Percentiles rank a stretch among this genome's conserved stretches.
phyloP scores from a whole-genome alignment of 2,797 vertebrate genomes.

The Gila robusta region DNA sequence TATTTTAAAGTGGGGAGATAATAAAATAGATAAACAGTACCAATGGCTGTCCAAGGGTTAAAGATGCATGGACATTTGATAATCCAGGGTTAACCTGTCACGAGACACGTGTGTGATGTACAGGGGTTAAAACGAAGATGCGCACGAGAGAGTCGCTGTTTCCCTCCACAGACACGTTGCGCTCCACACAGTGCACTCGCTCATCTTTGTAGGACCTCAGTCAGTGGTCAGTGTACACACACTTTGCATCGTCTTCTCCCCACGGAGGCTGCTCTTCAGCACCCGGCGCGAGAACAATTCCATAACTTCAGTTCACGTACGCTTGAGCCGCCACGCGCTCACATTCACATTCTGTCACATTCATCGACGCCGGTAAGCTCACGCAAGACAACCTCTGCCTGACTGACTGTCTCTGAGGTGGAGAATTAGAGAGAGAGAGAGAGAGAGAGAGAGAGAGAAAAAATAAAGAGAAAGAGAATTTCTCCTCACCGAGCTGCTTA shows the following conservation, averaged over 20 bases:
- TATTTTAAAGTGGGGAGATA: background rate
- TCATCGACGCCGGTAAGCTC: slow-evolving; percentile 52
- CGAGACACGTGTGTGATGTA: slow-evolving; percentile 57
- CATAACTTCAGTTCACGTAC: slow-evolving; percentile 35
- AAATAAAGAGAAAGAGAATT: slow-evolving; percentile 38
- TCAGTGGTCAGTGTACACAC: slow-evolving; percentile 15
- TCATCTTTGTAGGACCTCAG: slow-evolving; percentile 46
- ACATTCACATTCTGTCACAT: slow-evolving; percentile 50
- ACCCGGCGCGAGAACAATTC: slow-evolving; percentile 24
- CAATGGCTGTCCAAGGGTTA: background rate
- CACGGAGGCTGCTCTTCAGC: slow-evolving; percentile 15
- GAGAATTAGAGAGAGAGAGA: slow-evolving; percentile 12
- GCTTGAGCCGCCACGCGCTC: background rate
- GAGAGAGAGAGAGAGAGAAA: slow-evolving; percentile 3
- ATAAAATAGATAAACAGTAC: background rate
- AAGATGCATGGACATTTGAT: slow-evolving; percentile 16
- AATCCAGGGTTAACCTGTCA: slow-evolving; percentile 60
- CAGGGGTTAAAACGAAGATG: slow-evolving; percentile 63
- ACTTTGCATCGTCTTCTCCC: background rate
- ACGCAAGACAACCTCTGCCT: slow-evolving; percentile 44
- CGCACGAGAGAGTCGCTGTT: slow-evolving; percentile 58
- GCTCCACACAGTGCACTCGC: slow-evolving; percentile 47
- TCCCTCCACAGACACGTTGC: slow-evolving; percentile 52
- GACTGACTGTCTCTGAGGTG: slow-evolving; percentile 41
- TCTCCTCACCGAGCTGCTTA: slow-evolving; percentile 42